Percentiles rank a stretch among this genome's conserved stretches.
Evolutionary conservation across 92 coral and sea anemone genomes (phyloP).

Genomic region (Pocillopora grandis): DNA sequence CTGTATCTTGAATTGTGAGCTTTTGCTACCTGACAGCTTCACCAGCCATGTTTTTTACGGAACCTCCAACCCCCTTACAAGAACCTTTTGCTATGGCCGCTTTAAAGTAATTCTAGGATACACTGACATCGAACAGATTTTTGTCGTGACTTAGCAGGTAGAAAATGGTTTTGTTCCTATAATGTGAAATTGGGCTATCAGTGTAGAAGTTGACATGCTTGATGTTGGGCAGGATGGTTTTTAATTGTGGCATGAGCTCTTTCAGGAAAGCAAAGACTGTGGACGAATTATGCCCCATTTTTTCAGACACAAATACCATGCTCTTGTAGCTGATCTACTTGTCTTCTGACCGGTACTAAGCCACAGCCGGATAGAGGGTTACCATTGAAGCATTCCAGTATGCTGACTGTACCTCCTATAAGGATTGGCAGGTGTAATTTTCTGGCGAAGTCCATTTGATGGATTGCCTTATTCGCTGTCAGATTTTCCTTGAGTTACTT

Average conservation of each 20-base stretch:
- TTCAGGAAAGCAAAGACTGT: conserved; percentile 34
- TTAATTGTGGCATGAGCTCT: conserved; percentile 35
- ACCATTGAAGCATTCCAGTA: conserved; percentile 67
- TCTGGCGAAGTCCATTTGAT: conserved; percentile 50
- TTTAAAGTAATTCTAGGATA: conserved; percentile 59
- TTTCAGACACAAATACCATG: conserved; percentile 39
- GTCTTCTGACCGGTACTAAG: conserved; percentile 26
- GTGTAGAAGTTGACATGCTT: conserved; percentile 51
- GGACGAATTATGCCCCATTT: conserved; percentile 37
- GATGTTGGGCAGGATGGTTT: background rate
- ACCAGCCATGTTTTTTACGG: conserved; percentile 50
- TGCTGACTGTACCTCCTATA: conserved; percentile 57
- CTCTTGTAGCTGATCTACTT: conserved; percentile 35
- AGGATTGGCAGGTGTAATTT: conserved; percentile 47
- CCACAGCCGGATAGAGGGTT: conserved; percentile 59
- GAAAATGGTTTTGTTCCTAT: conserved; percentile 60
- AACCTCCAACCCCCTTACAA: conserved; percentile 57
- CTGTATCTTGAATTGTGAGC: conserved; percentile 40
- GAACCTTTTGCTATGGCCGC: conserved; percentile 54
- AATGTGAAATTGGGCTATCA: conserved; percentile 64
- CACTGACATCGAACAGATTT: conserved; percentile 32
- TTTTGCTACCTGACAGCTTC: conserved; percentile 52
- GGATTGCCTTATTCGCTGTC: background rate
- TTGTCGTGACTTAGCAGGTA: conserved; percentile 25
- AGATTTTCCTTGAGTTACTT: conserved; percentile 35